Percentiles rank a stretch among this genome's conserved stretches.
Evolutionary conservation across 2,888 invertebrate genomes (phyloP).

Genomic region (Koerneria pararmatus): DNA sequence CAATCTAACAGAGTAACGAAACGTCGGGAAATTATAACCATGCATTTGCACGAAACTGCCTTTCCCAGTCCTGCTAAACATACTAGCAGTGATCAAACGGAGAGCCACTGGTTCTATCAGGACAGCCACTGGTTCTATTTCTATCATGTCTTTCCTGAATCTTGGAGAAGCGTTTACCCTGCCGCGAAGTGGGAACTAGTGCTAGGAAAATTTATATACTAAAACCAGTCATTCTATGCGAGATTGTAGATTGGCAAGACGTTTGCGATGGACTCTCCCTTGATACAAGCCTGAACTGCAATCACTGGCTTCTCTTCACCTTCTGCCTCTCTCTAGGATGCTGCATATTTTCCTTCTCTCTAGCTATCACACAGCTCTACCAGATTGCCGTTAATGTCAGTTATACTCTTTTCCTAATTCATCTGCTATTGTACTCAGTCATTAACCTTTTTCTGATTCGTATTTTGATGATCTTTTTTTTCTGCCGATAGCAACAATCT

Average conservation of each 20-base stretch:
- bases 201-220: conserved; percentile 21
- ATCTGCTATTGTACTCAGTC: neutral
- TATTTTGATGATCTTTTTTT: too few relatives aligned
- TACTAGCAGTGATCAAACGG: too few relatives aligned
- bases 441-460: neutral
- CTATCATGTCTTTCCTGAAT: too few relatives aligned
- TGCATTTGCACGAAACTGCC: too few relatives aligned
- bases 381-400: conserved; percentile 31
- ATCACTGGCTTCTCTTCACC: conserved; percentile 42
- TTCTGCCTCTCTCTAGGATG: conserved; percentile 27
- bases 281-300: conserved; percentile 32
- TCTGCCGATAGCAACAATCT: too few relatives aligned
- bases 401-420: conserved; percentile 12
- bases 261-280: conserved; percentile 34
- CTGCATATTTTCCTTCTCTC: conserved; percentile 62
- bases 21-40: too few relatives aligned
- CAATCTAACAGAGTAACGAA: too few relatives aligned
- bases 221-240: conserved; percentile 10
- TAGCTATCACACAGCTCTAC: conserved; percentile 35
- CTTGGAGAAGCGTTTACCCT: too few relatives aligned
- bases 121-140: too few relatives aligned
- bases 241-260: conserved; percentile 36
- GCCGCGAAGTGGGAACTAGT: too few relatives aligned
- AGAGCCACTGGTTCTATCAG: too few relatives aligned
- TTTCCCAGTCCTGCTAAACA: too few relatives aligned